These are phyloP conservation scores for Molorchus minor DNA, from an alignment of 2,888 invertebrate species.

Conservation along the genomic window DNA sequence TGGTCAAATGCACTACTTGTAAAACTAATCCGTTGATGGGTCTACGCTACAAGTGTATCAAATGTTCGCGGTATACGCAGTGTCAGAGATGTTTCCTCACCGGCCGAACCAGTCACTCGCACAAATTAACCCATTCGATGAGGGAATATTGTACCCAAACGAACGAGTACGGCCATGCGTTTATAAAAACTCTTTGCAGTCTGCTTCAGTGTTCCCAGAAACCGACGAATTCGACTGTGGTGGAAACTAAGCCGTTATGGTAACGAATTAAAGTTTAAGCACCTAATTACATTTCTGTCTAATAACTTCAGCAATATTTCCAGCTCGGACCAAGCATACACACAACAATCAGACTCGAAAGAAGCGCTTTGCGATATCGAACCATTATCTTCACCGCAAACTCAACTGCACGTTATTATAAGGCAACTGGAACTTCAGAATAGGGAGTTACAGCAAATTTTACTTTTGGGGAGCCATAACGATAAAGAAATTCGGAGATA, in stretches of 20 bases:
- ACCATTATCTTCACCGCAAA: conserved; percentile 65
- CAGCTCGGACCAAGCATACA: conserved; percentile 46
- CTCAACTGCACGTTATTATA: conserved; percentile 76
- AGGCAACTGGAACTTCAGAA: conserved; percentile 76
- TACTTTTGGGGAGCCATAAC: conserved; percentile 49
- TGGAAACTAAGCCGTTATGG: conserved; percentile 60
- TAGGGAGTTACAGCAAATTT: conserved; percentile 66
- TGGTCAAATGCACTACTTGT: conserved; percentile 70
- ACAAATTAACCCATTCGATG: conserved; percentile 73
- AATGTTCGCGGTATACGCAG: conserved; percentile 72
- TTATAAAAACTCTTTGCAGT: conserved; percentile 53
- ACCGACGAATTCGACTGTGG: conserved; percentile 35
- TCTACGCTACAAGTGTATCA: conserved; percentile 71
- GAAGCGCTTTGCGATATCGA: conserved; percentile 47
- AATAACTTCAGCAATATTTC: conserved; percentile 8
- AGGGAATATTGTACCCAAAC: conserved; percentile 70
- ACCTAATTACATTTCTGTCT: conserved; percentile 17
- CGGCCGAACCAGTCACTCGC: conserved; percentile 68
- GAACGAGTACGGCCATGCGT: conserved; percentile 37
- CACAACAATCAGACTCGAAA: conserved; percentile 41
- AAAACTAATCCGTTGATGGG: conserved; percentile 69
- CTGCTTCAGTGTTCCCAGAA: conserved; percentile 51
- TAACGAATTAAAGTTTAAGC: conserved; percentile 45
- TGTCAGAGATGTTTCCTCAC: conserved; percentile 76
- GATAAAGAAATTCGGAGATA: conserved; percentile 65